A percentile compares a stretch with the other conserved stretches of the same genome.
Evolutionary conservation across 37 sponge, comb jelly and placozoan genomes (phyloP).

Genomic region (Eunapius fragilis): DNA sequence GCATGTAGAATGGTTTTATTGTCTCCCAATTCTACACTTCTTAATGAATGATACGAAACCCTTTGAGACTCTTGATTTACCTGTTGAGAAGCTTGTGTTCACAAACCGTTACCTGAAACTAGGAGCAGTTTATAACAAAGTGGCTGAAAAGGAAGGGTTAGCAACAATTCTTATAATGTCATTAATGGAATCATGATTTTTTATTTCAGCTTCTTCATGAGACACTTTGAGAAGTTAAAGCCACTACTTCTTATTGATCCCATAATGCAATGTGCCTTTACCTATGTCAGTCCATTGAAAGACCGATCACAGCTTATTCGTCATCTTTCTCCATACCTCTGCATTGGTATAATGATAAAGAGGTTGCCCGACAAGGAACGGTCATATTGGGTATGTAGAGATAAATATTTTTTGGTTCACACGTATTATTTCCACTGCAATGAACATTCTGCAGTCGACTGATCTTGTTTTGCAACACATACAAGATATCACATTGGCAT

Average conservation of each 20-base stretch:
- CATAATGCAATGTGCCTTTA: background rate
- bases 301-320: background rate
- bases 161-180: background rate
- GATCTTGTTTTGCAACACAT: background rate
- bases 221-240: background rate
- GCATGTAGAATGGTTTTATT: background rate
- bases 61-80: background rate
- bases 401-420: background rate
- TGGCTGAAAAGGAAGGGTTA: background rate
- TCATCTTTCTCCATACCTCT: background rate
- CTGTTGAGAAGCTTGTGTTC: background rate
- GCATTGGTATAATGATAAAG: background rate
- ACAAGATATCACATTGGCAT: background rate
- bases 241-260: background rate
- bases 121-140: background rate
- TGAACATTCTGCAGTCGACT: background rate
- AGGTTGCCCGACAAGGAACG: background rate
- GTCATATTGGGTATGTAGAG: background rate
- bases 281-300: background rate
- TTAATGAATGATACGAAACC: background rate
- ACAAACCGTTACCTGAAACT: background rate
- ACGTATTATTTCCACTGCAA: background rate
- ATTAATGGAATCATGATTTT: background rate
- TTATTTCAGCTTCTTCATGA: background rate
- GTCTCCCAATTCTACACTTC: background rate